Conservation (phyloP, 2,797 vertebrate genomes). For the Alfaro cultratus region DNA sequence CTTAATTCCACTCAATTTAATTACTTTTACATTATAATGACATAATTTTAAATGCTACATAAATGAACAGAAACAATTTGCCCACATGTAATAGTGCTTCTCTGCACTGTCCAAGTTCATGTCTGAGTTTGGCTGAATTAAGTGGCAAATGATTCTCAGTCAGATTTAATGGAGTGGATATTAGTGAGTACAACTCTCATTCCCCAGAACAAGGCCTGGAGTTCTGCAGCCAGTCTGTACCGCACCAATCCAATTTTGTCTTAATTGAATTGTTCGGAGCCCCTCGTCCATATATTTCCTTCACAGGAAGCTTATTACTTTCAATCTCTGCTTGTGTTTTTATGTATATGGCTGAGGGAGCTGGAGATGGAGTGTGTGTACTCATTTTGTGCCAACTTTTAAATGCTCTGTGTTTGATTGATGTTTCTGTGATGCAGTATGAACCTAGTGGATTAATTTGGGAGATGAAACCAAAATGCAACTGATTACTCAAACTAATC, state of each 20-base stretch:
- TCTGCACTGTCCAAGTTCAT: constrained; percentile 48
- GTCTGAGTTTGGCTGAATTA: constrained; percentile 65
- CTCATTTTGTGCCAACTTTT: constrained; percentile 33
- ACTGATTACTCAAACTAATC: constrained; percentile 28
- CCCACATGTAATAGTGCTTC: constrained; percentile 53
- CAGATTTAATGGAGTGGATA: constrained; percentile 73
- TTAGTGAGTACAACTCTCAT: constrained; percentile 46
- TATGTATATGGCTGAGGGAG: constrained; percentile 16
- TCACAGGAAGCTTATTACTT: constrained; percentile 50
- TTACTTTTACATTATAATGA: constrained; percentile 4
- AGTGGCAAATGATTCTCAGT: constrained; percentile 67
- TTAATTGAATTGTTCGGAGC: constrained; percentile 74
- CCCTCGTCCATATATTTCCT: constrained; percentile 67
- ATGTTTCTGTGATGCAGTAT: constrained; percentile 35
- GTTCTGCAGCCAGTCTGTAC: constrained; percentile 51
- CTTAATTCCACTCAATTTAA: constrained; percentile 35
- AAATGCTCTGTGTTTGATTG: constrained; percentile 43
- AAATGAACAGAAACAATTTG: constrained; percentile 56
- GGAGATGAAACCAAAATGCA: constrained; percentile 18
- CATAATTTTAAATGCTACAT: constrained; percentile 37
- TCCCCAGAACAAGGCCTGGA: constrained; percentile 51
- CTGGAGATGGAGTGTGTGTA: background rate
- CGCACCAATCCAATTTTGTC: constrained; percentile 72
- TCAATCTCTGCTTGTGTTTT: constrained; percentile 33
- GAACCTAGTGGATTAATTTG: constrained; percentile 24